Evolutionary conservation across 1,140 invertebrate species (phyloP), one percentile per base, ranked within the genome.

Genomic region (Cheumatopsyche charites): DNA sequence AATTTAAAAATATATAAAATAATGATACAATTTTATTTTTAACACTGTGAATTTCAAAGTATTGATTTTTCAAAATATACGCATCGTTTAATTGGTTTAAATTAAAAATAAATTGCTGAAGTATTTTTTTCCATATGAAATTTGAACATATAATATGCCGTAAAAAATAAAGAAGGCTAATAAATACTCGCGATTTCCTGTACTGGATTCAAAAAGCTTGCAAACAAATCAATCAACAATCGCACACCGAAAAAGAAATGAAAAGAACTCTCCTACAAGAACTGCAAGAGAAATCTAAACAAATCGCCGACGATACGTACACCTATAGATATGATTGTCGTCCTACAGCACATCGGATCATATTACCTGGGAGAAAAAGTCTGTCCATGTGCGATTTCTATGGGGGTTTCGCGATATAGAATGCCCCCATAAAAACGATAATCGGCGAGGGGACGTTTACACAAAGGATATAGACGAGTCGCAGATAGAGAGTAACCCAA

Each of bases 391-490:
- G 25, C 12, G 67, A 25, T 26, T 61, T 43, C 71, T 62, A 62
- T 70, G 70, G 49, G 68, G 62, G 55, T 55, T 58, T 42, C 15
- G 19, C 49, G 21, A 43, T 71, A 67, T 45, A 73, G 19, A 70
- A 67, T 74, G 66, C 68, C 73, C 68, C 41, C 41, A 74, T 74
- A 71, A 71, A 66, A 67, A 36, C 42, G 67, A 73, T 68, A 49
- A 23, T 69, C 62, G 25, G 72, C 43, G 62, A 43, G 25, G 72
- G 58, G 62, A 43, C 17, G 36, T 26, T 66, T 42, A 21, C 43
- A 66, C 63, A 66, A 66, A 45, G 63, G 63, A 63, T 63, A 63
- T 63, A 42, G 63, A 66, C 41, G 63, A 26, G 63, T 17, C 43
- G 41, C 41, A 43, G n/a, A 45, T 47, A 21, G 23, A 45, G 47